Evolutionary conservation across 2,797 vertebrate genomes (phyloP).

Genomic region (Pangasius sanitwongsei): DNA sequence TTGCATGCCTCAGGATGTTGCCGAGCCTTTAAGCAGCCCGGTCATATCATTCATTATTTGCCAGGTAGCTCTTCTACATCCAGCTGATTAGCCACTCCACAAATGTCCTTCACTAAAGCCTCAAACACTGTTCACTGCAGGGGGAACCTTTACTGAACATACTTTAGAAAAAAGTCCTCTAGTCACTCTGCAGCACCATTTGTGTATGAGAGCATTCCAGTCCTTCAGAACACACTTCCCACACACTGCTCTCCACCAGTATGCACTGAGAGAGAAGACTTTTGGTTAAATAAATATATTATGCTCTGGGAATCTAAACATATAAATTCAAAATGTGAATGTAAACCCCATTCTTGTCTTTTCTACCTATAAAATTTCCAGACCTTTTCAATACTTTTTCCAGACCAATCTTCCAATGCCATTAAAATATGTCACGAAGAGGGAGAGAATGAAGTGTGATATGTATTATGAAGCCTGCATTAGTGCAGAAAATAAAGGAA

Average conservation of each 20-base stretch:
- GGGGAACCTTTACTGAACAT: slow-evolving; percentile 51
- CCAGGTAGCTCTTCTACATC: slow-evolving; percentile 50
- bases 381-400: not conserved
- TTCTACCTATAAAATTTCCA: not conserved
- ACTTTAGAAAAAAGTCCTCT: slow-evolving; percentile 52
- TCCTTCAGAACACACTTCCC: slow-evolving; percentile 49
- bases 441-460: not conserved
- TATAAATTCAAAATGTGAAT: not conserved
- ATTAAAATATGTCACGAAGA: not conserved
- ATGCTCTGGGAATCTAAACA: not conserved
- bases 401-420: not conserved
- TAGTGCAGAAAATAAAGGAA: too few species aligned
- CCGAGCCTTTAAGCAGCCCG: slow-evolving; percentile 42
- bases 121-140: slow-evolving; percentile 57
- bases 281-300: slow-evolving; percentile 47
- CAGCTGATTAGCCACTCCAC: slow-evolving; percentile 54
- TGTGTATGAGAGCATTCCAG: slow-evolving; percentile 54
- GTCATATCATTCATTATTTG: slow-evolving; percentile 38
- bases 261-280: slow-evolving; percentile 26
- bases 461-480: not conserved
- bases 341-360: not conserved
- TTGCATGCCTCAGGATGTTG: slow-evolving; percentile 47
- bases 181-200: slow-evolving; percentile 49
- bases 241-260: slow-evolving; percentile 35
- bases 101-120: slow-evolving; percentile 53